Evolutionary conservation across 1,140 invertebrate genomes (phyloP), one percentile per base, ranked within the genome.

Genomic region (Cephus cinctus): DNA sequence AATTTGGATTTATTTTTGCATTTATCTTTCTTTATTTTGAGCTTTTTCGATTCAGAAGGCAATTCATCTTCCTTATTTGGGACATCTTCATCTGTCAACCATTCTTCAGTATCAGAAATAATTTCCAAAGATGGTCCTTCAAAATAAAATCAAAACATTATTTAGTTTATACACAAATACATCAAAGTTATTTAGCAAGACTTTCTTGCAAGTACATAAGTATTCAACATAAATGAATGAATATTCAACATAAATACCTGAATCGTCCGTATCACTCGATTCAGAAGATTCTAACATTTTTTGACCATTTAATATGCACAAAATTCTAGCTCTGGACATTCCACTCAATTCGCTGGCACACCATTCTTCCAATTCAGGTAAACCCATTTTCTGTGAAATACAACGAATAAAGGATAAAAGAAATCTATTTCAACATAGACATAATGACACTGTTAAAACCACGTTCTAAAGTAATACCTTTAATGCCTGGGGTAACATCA

Each of bases 41-140:
- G n/a, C 16, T 18, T 25, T 14, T 61, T 69, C 3, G 50, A 9
- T 31, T 6, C 4, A 12, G 49, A 48, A 3, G 50, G 36, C 6
- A 50, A 39, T 16, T 12, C 43, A 12, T 64, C 60, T 44, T 67
- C 56, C 40, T 69, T 71, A 36, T 65, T 63, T 14, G 14, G 18
- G 3, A 30, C 19, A 32, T 67, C 65, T 3, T 66, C 62, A 15
- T 71, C 68, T 0, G 63, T 69, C 14, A 71, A 30, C 69, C 69
- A 75, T 46, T 74, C 75, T 40, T 75, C 72, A 0, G 72, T 75
- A 22, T 77, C 75, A 5, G 73, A 77, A 50, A 77, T 74, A 15
- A 77, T 77, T 65, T 76, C 73, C 39, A 77, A 55, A 4, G 75
- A 74, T 5, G 73, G 73, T 18, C 69, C 73, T 75, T 12, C 20